These are phyloP conservation scores for Trissolcus japonicus DNA, from an alignment of 2,888 invertebrate species.

Conservation along the genomic window DNA sequence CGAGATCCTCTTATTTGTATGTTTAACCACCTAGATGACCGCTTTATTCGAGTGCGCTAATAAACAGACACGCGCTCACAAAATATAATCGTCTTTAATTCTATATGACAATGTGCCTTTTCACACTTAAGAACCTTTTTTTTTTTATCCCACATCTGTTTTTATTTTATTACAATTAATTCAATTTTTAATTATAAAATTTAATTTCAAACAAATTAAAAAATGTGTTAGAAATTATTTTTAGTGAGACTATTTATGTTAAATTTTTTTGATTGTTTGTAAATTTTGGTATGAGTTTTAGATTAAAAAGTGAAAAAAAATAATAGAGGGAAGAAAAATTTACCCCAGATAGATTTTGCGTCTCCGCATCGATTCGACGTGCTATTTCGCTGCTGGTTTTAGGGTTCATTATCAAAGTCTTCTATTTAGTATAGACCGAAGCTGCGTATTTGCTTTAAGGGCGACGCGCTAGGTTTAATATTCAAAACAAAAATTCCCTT, in stretches of 20 bases:
- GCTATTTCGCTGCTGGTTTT: slow-evolving; percentile 61
- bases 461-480: slow-evolving; percentile 8
- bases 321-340: slow-evolving; percentile 54
- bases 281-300: too few species aligned
- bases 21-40: slow-evolving; percentile 35
- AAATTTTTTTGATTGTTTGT: too few species aligned
- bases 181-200: too few species aligned
- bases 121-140: too few species aligned
- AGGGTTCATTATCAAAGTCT: slow-evolving; percentile 49
- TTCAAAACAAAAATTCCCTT: slow-evolving; percentile 2
- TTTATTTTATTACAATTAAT: too few species aligned
- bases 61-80: slow-evolving; percentile 14
- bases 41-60: slow-evolving; percentile 28
- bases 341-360: slow-evolving; percentile 63
- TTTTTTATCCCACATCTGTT: too few species aligned
- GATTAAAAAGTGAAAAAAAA: too few species aligned
- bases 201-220: too few species aligned
- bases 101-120: too few species aligned
- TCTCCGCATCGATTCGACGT: slow-evolving; percentile 69
- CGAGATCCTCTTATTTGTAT: slow-evolving; percentile 56
- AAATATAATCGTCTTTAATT: too few species aligned
- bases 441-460: slow-evolving; percentile 38
- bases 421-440: slow-evolving; percentile 31
- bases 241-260: too few species aligned
- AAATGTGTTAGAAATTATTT: too few species aligned